Evolutionary conservation across 2,113 vertebrate species (phyloP), one percentile per base, ranked within the genome.

Genomic region (Gallinago jamesoni): DNA sequence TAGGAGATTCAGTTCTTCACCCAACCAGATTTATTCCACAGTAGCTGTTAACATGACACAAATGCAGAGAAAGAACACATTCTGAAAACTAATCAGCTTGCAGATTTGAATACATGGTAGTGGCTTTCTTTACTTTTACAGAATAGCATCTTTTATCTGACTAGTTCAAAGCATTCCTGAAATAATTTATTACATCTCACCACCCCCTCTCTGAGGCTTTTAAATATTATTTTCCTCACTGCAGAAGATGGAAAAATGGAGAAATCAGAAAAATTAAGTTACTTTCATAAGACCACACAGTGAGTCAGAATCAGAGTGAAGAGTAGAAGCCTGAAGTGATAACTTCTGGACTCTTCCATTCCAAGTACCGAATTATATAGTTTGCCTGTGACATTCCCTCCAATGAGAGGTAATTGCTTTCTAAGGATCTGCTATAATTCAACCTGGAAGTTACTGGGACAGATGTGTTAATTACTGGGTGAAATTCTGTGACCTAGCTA

Each of bases 91-190:
- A 91, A 96, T 93, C 91, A 84, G 57, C 59, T 96, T 83, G 85
- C 77, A 89, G 56, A 93, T 89, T 52, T 87, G 59, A 82, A 74
- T 73, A 79, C 59, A 20, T 33, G 35, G 62, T 62, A 31, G 78
- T 66, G 30, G 66, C 45, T 84, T 93, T 79, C 78, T 93, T 90
- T 64, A 90, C 95, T 96, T 93, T 84, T 81, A 69, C 62, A 87
- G 84, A 95, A 82, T 6, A 93, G 21, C 60, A 87, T 95, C 90
- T 96, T 96, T 92, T 92, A 94, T 95, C 89, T 76, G 57, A 87
- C 52, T 53, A 82, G 80, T 94, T 96, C 96, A 97, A 96, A 97
- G 89, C 87, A 92, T 96, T 96, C 96, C 41, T 92, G 73, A 93
- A 72, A 93, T 81, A 87, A 85, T 94, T 84, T 96, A 82, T 91